Evolutionary conservation across 2,113 vertebrate genomes (phyloP).

Genomic region (Calonectris borealis): DNA sequence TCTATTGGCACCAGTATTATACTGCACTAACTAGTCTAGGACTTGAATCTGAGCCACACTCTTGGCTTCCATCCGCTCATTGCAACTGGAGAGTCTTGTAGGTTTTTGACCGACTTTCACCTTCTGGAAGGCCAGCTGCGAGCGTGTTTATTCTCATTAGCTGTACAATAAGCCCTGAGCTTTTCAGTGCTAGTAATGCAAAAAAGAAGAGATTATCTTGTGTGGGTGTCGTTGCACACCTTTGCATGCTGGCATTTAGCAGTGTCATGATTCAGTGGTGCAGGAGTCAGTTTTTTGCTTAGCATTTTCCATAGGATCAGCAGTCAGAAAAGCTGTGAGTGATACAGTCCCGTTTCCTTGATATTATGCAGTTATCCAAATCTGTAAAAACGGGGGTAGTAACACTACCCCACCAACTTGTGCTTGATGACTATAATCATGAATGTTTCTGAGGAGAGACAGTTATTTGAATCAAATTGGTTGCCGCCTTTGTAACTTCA

Average conservation of each 20-base stretch:
- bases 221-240: not conserved
- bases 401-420: not conserved
- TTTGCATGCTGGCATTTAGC: not conserved
- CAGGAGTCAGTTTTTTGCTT: not conserved
- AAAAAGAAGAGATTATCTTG: not conserved
- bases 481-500: constrained; percentile 54
- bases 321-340: not conserved
- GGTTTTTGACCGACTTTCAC: not conserved
- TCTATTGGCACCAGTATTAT: not conserved
- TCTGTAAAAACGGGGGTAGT: not conserved
- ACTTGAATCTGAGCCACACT: constrained; percentile 26
- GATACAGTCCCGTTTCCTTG: not conserved
- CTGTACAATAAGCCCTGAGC: not conserved
- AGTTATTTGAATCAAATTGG: constrained; percentile 63
- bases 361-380: not conserved
- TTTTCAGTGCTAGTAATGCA: not conserved
- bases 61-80: not conserved
- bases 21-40: not conserved
- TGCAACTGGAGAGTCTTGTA: not conserved
- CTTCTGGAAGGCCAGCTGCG: constrained; percentile 16
- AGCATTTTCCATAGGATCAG: not conserved
- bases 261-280: not conserved
- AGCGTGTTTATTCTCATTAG: not conserved
- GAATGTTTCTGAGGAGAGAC: constrained; percentile 43
- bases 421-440: constrained; percentile 40